Conservation (phyloP, 1,140 invertebrate species). For the Planococcus citri region DNA sequence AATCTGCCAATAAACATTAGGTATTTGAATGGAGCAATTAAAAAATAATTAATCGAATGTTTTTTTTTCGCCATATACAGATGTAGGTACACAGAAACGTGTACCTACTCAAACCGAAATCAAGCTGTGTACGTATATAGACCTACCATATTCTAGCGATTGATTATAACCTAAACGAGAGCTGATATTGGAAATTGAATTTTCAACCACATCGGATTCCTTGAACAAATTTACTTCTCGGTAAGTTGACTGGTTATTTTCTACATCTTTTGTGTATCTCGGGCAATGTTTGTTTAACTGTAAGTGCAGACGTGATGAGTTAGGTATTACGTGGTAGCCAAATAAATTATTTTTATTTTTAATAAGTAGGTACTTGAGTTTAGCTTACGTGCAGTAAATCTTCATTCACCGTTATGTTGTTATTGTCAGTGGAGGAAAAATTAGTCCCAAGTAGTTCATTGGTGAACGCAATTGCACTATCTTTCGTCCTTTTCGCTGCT, state of each 20-base stretch:
- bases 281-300: neutral
- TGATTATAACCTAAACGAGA: constrained; percentile 28
- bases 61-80: too few species aligned
- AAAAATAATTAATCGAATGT: constrained; percentile 14
- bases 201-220: constrained; percentile 21
- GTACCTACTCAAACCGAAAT: too few species aligned
- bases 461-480: constrained; percentile 26
- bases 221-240: constrained; percentile 25
- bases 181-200: constrained; percentile 26
- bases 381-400: neutral
- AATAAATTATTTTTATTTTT: too few species aligned
- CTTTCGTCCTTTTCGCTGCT: constrained; percentile 18
- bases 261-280: neutral
- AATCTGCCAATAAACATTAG: constrained; percentile 20
- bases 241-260: neutral
- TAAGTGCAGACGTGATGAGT: neutral
- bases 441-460: constrained; percentile 22
- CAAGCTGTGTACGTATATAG: neutral
- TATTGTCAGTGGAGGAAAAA: neutral
- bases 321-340: neutral
- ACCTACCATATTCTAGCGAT: constrained; percentile 27
- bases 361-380: too few species aligned
- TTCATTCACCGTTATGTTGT: neutral
- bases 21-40: neutral
- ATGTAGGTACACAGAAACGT: too few species aligned